Evolutionary conservation across 2,888 invertebrate genomes (phyloP).

Genomic region (Agrochola lychnidis): DNA sequence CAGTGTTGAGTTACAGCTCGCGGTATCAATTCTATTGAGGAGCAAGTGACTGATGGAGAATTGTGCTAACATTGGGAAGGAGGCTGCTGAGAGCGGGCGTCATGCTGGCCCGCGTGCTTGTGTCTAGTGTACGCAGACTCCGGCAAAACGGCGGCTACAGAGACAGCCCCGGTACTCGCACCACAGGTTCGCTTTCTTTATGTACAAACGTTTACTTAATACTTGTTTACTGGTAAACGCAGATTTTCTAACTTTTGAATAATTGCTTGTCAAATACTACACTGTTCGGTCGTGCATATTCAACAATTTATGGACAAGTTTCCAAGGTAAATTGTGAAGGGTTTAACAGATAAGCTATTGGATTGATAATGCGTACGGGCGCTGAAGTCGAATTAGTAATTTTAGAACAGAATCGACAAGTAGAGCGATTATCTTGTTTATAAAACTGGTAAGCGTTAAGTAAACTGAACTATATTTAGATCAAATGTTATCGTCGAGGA

Average conservation of each 20-base stretch:
- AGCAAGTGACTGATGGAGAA: slow-evolving; percentile 86
- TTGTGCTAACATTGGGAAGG: slow-evolving; percentile 79
- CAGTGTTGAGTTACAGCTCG: slow-evolving; percentile 79
- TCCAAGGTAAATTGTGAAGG: slow-evolving; percentile 85
- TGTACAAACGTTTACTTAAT: slow-evolving; percentile 53
- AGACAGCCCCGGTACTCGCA: slow-evolving; percentile 81
- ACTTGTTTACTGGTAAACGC: slow-evolving; percentile 56
- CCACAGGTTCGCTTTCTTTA: slow-evolving; percentile 82
- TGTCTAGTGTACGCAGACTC: slow-evolving; percentile 81
- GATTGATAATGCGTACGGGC: slow-evolving; percentile 69
- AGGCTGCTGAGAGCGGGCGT: slow-evolving; percentile 78
- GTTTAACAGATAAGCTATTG: slow-evolving; percentile 70
- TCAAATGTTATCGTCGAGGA: slow-evolving; percentile 62
- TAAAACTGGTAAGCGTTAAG: slow-evolving; percentile 45
- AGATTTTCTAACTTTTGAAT: slow-evolving; percentile 66
- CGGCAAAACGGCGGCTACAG: slow-evolving; percentile 87
- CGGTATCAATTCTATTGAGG: slow-evolving; percentile 74
- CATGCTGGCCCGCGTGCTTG: slow-evolving; percentile 84
- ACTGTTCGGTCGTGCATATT: slow-evolving; percentile 62
- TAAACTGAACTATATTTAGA: slow-evolving; percentile 55
- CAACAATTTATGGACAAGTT: slow-evolving; percentile 74
- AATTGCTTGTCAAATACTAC: slow-evolving; percentile 60
- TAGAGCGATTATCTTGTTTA: slow-evolving; percentile 54
- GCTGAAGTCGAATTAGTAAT: slow-evolving; percentile 46
- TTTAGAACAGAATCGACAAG: slow-evolving; percentile 43